Percentiles rank a stretch among this genome's conserved stretches.
Conservation (phyloP, 2,113 vertebrate species). For the Lucifuga dentata region DNA sequence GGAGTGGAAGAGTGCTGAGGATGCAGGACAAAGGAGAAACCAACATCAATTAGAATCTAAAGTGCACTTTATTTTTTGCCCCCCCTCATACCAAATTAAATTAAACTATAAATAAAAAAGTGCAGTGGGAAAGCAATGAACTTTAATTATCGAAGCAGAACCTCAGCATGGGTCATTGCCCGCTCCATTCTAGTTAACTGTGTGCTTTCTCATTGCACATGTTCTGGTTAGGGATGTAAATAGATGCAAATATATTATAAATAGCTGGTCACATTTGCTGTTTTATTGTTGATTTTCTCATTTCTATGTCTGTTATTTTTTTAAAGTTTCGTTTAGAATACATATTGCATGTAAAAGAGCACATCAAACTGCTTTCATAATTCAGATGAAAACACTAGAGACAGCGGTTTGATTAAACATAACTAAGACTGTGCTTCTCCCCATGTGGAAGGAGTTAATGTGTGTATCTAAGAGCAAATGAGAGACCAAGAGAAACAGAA, state of each 20-base stretch:
- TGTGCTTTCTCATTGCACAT: constrained; percentile 27
- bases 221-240: constrained; percentile 17
- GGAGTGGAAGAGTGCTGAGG: constrained; percentile 76
- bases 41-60: constrained; percentile 79
- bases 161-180: constrained; percentile 66
- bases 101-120: constrained; percentile 77
- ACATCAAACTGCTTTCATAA: constrained; percentile 64
- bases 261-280: constrained; percentile 12
- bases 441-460: constrained; percentile 35
- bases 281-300: neutral
- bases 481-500: constrained; percentile 18
- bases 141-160: constrained; percentile 77
- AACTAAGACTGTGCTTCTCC: constrained; percentile 41
- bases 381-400: constrained; percentile 51
- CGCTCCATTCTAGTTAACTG: constrained; percentile 17
- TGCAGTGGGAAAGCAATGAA: constrained; percentile 76
- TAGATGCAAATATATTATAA: constrained; percentile 10
- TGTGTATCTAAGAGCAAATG: constrained; percentile 24
- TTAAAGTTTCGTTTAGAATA: constrained; percentile 28
- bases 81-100: constrained; percentile 77
- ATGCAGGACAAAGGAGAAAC: constrained; percentile 67
- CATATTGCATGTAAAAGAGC: constrained; percentile 28
- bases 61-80: constrained; percentile 80
- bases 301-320: constrained; percentile 1
- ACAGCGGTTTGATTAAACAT: constrained; percentile 69